Percentiles rank a stretch among this genome's conserved stretches.
phyloP scores from a whole-genome alignment of 2,113 vertebrate species.

The Sialia sialis region DNA sequence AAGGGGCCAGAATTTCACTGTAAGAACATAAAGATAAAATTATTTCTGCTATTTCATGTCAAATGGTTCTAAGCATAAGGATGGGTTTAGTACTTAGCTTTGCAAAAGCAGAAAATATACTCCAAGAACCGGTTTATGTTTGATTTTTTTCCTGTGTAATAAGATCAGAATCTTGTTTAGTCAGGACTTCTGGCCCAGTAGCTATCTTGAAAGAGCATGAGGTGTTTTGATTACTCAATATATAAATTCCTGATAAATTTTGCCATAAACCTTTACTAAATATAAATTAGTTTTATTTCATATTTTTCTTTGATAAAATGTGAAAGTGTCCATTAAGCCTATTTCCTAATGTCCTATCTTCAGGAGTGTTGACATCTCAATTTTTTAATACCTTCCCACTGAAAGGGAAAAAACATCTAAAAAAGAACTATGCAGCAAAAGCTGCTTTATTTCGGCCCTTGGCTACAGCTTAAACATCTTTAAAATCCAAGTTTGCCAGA shows the following conservation, averaged over 20 bases:
- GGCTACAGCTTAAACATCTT: conserved; percentile 15
- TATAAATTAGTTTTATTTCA: background rate
- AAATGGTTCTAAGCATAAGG: background rate
- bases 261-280: background rate
- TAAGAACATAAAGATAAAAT: background rate
- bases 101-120: background rate
- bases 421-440: background rate
- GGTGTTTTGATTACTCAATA: background rate
- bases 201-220: background rate
- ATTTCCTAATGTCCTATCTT: background rate
- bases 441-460: background rate
- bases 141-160: background rate
- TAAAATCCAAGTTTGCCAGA: background rate
- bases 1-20: background rate
- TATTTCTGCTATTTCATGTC: background rate
- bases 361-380: background rate
- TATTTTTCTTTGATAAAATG: background rate
- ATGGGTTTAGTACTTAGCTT: background rate
- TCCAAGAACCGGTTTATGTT: background rate
- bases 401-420: background rate
- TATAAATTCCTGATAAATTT: background rate
- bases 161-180: background rate
- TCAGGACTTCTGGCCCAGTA: background rate
- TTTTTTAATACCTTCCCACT: background rate
- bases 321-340: background rate